Conservation (phyloP, 2,113 vertebrate species). For the human region GRCh38 chr5:125701001-125701500, state of each 20-base stretch:
- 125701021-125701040: neutral
- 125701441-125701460: neutral
- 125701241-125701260: neutral
- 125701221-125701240: neutral
- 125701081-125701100: neutral
- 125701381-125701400: neutral
- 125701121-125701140: neutral
- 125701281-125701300: neutral
- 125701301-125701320: neutral
- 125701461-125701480: neutral
- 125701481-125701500: neutral
- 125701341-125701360: neutral
- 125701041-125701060: conserved; percentile 7
- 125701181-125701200: neutral
- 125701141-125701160: neutral
- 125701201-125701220: neutral
- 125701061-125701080: conserved; percentile 1
- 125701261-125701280: neutral
- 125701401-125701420: neutral
- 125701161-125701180: neutral
- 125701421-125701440: neutral
- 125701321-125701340: neutral
- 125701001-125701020: neutral
- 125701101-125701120: neutral
- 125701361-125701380: conserved; percentile 14